Conservation (phyloP, 2,797 vertebrate genomes). For the Mastacembelus armatus region DNA sequence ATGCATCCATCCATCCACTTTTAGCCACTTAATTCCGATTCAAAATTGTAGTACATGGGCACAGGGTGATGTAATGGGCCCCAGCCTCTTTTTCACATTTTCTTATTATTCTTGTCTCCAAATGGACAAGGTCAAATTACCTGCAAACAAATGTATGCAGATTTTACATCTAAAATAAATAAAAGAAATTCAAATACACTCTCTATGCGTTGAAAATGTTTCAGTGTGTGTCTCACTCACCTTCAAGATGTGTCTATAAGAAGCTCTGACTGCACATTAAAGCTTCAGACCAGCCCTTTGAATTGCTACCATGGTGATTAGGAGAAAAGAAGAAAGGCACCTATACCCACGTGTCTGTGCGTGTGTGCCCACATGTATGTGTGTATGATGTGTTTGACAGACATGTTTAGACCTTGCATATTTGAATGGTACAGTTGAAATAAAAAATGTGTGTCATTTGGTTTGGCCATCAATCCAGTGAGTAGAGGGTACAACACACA, state of each 20-base stretch:
- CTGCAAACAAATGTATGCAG: too few species aligned
- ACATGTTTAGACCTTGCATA: neutral
- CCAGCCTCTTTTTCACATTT: neutral
- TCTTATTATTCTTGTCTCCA: neutral
- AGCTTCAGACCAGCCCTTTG: constrained; percentile 33
- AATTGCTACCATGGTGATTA: constrained; percentile 56
- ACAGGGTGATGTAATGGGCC: too few species aligned
- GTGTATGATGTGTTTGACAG: neutral
- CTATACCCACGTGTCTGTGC: neutral
- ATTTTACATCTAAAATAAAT: too few species aligned
- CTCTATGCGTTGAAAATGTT: constrained; percentile 12
- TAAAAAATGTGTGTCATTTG: neutral
- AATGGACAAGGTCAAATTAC: too few species aligned
- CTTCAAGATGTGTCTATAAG: constrained; percentile 3
- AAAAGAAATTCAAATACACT: too few species aligned
- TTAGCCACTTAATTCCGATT: too few species aligned
- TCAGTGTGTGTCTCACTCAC: neutral
- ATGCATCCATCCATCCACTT: too few species aligned
- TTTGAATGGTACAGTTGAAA: neutral
- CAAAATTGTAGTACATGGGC: too few species aligned
- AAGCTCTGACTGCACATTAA: constrained; percentile 32
- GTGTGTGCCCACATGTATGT: neutral
- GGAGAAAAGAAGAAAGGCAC: constrained; percentile 14
- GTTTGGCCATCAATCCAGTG: too few species aligned
- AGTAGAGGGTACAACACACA: neutral